Conservation (phyloP, 2,888 invertebrate genomes). For the Saturnia japonica region DNA sequence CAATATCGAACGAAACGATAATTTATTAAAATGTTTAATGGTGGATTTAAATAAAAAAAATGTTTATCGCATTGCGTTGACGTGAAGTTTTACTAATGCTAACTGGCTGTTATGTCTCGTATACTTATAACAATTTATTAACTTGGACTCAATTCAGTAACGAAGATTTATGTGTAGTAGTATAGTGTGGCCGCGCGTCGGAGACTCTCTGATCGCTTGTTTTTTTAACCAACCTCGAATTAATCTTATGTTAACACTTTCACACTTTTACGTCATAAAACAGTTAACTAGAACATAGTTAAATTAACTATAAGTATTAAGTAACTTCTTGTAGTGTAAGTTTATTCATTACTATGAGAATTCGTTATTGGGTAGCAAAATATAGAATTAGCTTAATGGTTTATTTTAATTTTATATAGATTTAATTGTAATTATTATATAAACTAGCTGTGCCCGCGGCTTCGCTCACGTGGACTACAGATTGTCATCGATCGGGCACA, state of each 20-base stretch:
- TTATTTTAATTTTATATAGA: no score
- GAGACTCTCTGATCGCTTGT: not conserved
- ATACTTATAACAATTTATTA: conserved; percentile 4
- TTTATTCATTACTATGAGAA: no score
- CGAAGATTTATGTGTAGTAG: not conserved
- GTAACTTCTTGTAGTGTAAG: not conserved
- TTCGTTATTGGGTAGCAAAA: no score
- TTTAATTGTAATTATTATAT: no score
- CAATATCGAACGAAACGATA: not conserved
- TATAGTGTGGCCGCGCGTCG: not conserved
- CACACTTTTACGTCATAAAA: not conserved
- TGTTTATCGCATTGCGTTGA: conserved; percentile 6
- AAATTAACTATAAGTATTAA: no score
- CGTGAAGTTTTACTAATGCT: conserved; percentile 7
- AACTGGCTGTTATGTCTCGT: not conserved
- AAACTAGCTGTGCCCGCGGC: no score
- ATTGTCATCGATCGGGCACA: no score
- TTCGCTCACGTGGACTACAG: no score
- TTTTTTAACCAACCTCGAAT: not conserved
- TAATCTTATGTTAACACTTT: conserved; percentile 1
- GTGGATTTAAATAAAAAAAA: conserved; percentile 1
- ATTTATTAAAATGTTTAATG: conserved; percentile 8
- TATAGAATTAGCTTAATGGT: no score
- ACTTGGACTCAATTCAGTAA: not conserved
- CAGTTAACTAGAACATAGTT: not conserved